Percentiles rank a stretch among this genome's conserved stretches.
Conservation (phyloP, 2,113 vertebrate genomes). For the Bucco capensis region DNA sequence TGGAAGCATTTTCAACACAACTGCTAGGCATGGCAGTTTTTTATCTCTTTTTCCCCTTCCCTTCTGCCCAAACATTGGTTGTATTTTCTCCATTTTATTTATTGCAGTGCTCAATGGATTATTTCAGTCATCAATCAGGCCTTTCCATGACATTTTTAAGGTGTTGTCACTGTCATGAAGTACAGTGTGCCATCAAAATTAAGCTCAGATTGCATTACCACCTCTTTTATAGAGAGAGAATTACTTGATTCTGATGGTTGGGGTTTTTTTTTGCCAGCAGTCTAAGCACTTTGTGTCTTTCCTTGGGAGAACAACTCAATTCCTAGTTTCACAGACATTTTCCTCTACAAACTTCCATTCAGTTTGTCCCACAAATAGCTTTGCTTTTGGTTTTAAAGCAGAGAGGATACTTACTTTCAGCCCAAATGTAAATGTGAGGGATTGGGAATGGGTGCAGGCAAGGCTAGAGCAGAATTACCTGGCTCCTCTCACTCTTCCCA, state of each 20-base stretch:
- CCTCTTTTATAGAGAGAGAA: slow-evolving; percentile 60
- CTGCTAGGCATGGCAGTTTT: slow-evolving; percentile 39
- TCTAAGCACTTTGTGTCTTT: slow-evolving; percentile 42
- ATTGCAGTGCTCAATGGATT: slow-evolving; percentile 66
- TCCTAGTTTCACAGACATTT: neutral
- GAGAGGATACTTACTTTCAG: neutral
- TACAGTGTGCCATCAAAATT: slow-evolving; percentile 67
- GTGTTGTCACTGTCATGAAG: slow-evolving; percentile 68
- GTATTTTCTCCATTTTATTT: slow-evolving; percentile 68
- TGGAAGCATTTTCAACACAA: slow-evolving; percentile 1
- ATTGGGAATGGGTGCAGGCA: neutral
- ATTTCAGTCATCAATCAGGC: slow-evolving; percentile 64
- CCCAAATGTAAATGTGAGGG: neutral
- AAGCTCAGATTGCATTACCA: slow-evolving; percentile 65
- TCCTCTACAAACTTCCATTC: neutral
- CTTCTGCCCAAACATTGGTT: slow-evolving; percentile 25
- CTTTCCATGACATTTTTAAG: slow-evolving; percentile 66
- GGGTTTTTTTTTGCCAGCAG: slow-evolving; percentile 40
- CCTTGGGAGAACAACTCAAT: neutral
- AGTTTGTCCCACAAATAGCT: neutral
- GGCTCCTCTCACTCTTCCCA: neutral
- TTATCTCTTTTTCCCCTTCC: neutral
- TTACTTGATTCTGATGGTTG: slow-evolving; percentile 58
- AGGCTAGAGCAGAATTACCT: neutral
- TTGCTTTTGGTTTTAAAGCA: neutral